These are phyloP conservation scores for Palythoa heliodiscus DNA, from an alignment of 92 coral and sea anemone genomes.

Conservation along the genomic window DNA sequence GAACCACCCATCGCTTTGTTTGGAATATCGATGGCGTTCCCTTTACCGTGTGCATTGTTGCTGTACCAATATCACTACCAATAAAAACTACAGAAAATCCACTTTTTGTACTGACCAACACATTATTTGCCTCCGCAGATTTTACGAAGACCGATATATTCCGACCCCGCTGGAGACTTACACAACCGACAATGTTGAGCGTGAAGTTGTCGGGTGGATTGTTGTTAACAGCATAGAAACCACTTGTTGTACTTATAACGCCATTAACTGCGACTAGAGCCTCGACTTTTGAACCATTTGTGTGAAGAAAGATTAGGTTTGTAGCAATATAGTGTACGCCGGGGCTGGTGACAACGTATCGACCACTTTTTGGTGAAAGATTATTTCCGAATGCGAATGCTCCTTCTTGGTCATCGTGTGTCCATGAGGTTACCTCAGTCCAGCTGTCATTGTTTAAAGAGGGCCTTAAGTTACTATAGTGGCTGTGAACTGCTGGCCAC, in stretches of 20 bases:
- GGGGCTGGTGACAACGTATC: conserved; percentile 40
- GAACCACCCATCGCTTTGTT: conserved; percentile 50
- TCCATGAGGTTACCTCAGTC: conserved; percentile 55
- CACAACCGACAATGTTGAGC: conserved; percentile 59
- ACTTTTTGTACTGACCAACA: conserved; percentile 44
- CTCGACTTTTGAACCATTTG: conserved; percentile 28
- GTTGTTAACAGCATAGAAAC: conserved; percentile 45
- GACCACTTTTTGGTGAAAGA: conserved; percentile 14
- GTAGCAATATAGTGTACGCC: conserved; percentile 67
- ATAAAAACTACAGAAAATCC: conserved; percentile 63
- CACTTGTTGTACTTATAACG: conserved; percentile 30
- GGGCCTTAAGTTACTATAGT: neutral
- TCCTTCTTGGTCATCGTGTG: conserved; percentile 47
- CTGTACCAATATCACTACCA: conserved; percentile 56
- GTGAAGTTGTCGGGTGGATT: conserved; percentile 58
- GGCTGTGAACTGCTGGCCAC: conserved; percentile 71
- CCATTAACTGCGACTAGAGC: conserved; percentile 56
- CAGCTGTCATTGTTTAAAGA: conserved; percentile 18
- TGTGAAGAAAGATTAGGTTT: conserved; percentile 38
- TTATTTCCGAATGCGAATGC: conserved; percentile 51
- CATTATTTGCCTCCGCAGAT: conserved; percentile 8
- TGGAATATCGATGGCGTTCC: conserved; percentile 38
- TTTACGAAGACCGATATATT: conserved; percentile 54
- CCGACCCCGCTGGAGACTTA: conserved; percentile 51
- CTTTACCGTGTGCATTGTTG: conserved; percentile 54